Evolutionary conservation across 1,140 invertebrate species (phyloP), one percentile per base, ranked within the genome.

Genomic region (Vanessa atalanta): DNA sequence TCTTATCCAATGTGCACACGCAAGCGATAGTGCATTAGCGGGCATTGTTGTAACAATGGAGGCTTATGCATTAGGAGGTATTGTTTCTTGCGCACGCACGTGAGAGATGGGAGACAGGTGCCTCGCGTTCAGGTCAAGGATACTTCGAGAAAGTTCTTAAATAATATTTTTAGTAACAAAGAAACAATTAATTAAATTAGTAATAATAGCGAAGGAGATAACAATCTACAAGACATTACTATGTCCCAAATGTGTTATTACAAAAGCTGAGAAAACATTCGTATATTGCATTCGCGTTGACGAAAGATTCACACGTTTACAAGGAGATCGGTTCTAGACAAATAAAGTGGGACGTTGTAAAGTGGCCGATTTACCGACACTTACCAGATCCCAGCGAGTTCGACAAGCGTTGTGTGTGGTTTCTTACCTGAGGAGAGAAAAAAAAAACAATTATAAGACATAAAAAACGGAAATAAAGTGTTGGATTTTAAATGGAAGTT

Each of bases 361-460:
- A 83, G 57, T 72, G 20, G 50, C 70, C 74, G 76, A 81, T 82
- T 83, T 83, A 82, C 83, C 64, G 74, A 71, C 78, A 78, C 80
- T 74, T 78, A 79, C 75, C 73, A 74, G 53, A 50, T 69, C 43
- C 23, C 26, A 60, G 50, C 65, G 61, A 48, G 61, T 70, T 50
- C 67, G 31, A 72, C 77, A 72, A 75, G 66, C 71, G 72, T 76
- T 74, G 82, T 84, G 83, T 82, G 78, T 76, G 75, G 74, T 81
- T 50, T 73, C 86, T 85, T 88, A 88, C 84, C 86, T 88, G 86
- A n/a, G 71, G 76, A 77, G 76, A 82, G 78, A 79, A 77, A 80
- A 82, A 77, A 73, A 53, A 9, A 53, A n/a, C 50, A 53, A 15
- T 20, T 53, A 20, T 16, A 53, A n/a, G 15, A 53, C 50, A 53